Conservation (phyloP, 2,797 vertebrate genomes). For the Hydrophis major region DNA sequence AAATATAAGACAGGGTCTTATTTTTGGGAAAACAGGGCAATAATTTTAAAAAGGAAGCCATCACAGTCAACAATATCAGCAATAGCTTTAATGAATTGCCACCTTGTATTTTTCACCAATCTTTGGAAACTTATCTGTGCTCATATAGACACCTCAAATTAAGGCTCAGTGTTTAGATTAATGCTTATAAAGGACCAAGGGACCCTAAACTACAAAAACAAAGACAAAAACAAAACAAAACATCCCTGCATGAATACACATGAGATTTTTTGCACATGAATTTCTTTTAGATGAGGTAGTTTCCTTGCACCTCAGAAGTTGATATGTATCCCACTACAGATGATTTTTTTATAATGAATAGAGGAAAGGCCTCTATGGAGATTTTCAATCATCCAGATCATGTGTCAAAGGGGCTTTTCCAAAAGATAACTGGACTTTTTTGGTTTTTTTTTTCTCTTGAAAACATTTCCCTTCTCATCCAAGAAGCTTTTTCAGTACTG, state of each 20-base stretch:
- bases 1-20: too few species aligned
- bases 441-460: too few species aligned
- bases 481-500: too few species aligned
- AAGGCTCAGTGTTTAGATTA: conserved; percentile 57
- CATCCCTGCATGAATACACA: conserved; percentile 11
- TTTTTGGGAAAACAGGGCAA: not conserved
- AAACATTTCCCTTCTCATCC: too few species aligned
- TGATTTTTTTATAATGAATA: not conserved
- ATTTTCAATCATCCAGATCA: too few species aligned
- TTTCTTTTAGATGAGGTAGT: not conserved
- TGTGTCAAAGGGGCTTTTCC: too few species aligned
- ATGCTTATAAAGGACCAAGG: conserved; percentile 48
- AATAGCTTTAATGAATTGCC: conserved; percentile 51
- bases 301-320: not conserved
- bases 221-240: too few species aligned
- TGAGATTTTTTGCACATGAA: conserved; percentile 1
- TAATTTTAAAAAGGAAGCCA: conserved; percentile 26
- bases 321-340: not conserved
- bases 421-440: too few species aligned
- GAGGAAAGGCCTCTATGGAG: not conserved
- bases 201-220: conserved; percentile 36
- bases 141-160: conserved; percentile 53
- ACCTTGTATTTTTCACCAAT: conserved; percentile 45
- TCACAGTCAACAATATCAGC: conserved; percentile 22
- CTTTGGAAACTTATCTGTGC: conserved; percentile 36